phyloP scores from a whole-genome alignment of 2,888 invertebrate genomes.

The Clostera curtula region DNA sequence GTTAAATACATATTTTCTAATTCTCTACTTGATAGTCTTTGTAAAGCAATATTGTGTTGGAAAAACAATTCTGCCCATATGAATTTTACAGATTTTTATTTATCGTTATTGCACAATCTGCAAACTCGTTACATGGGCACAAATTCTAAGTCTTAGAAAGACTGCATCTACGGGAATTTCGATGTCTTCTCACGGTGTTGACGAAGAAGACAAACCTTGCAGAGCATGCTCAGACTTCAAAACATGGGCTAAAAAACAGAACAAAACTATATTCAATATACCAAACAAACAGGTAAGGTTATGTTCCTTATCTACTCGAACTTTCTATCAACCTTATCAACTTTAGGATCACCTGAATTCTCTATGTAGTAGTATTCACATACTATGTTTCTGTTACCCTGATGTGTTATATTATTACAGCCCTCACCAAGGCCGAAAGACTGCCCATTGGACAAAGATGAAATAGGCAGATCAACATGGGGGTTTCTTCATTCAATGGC shows the following conservation, averaged over 20 bases:
- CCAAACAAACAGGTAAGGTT: constrained; percentile 45
- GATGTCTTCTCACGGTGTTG: constrained; percentile 50
- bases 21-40: too few species aligned
- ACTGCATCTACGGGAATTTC: too few species aligned
- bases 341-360: too few species aligned
- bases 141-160: constrained; percentile 14
- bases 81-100: too few species aligned
- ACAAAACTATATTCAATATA: constrained; percentile 32
- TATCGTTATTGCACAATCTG: constrained; percentile 34
- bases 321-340: constrained; percentile 13
- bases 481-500: constrained; percentile 97
- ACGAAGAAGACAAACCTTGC: constrained; percentile 75
- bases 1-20: too few species aligned
- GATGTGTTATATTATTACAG: constrained; percentile 7
- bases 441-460: constrained; percentile 86
- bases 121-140: constrained; percentile 25
- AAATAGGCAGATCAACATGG: constrained; percentile 90
- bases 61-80: too few species aligned
- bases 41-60: too few species aligned
- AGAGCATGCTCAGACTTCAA: constrained; percentile 83
- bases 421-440: constrained; percentile 45
- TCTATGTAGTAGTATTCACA: too few species aligned
- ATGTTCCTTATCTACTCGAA: constrained; percentile 20
- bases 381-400: too few species aligned
- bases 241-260: constrained; percentile 80